Base-by-base conservation (phyloP, 2,113 vertebrate genomes). In the Colaptes auratus region DNA sequence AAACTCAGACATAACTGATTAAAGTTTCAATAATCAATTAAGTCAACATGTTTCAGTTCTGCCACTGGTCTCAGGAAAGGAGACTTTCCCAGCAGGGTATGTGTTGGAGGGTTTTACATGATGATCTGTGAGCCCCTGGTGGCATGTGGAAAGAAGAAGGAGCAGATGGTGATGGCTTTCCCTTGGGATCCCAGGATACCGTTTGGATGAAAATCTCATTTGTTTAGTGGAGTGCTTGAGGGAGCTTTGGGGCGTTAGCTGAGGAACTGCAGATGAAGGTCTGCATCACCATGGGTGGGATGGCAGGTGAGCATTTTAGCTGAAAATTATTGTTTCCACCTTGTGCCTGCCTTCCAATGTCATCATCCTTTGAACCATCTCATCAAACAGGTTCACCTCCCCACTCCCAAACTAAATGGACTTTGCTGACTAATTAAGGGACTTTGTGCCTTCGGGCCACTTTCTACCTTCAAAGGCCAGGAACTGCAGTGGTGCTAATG, bases 101-200 rank as follows among this genome's bases (percentile, higher is more conserved):
- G 12, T 21, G 36, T 30, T 15, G 14, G 52, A 67, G 35, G 17
- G 19, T 24, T 61, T 83, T 25, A 25, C 10, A 3, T 2, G 11
- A 15, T 0, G 6, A 7, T 33, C 52, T 44, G 30, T 0, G 19
- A 50, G 30, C 15, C 56, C 17, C 69, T 0, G 0, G n/a, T 33
- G 72, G 12, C 16, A 7, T 5, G 33, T 1, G 3, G 28, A 63
- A 69, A n/a, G 44, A 55, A 66, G 25, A 6, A 50, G 3, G n/a
- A 66, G 39, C 86, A 85, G 79, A 59, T 44, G 89, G 70, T 50
- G 46, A 6, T 30, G 77, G 8, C 18, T 87, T 78, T 70, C 84
- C 63, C 36, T 59, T 5, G 61, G 53, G 73, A 46, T 33, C 39
- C 27, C 4, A 0, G 3, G 2, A 12, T n/a, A 63, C 55, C 16